Conservation (phyloP, 2,888 invertebrate species). For the Spilarctia lutea region DNA sequence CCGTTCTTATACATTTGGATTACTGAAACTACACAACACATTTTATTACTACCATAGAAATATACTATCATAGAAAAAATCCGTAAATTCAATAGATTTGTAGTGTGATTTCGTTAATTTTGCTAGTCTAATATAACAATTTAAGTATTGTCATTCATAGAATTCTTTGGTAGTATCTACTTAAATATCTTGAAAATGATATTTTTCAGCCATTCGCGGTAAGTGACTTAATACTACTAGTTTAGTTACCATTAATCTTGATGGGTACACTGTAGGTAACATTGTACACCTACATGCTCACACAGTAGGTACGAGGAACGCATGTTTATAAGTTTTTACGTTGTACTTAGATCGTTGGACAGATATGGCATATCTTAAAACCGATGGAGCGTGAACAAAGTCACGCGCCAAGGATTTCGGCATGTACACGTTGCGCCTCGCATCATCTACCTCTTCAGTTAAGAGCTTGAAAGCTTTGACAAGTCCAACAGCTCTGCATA, state of each 20-base stretch:
- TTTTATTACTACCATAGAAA: too few relatives aligned
- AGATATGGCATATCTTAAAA: conserved; percentile 76
- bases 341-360: conserved; percentile 70
- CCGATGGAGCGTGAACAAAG: conserved; percentile 80
- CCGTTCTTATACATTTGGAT: too few relatives aligned
- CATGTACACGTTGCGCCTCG: conserved; percentile 71
- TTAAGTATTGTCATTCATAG: not conserved
- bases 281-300: conserved; percentile 17
- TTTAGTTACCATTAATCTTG: not conserved
- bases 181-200: not conserved
- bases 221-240: not conserved
- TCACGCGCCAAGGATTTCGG: conserved; percentile 81
- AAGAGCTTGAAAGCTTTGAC: conserved; percentile 43
- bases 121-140: too few relatives aligned
- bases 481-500: conserved; percentile 21
- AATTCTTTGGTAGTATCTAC: not conserved
- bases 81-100: too few relatives aligned
- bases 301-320: conserved; percentile 60
- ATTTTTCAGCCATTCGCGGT: not conserved
- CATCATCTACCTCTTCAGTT: conserved; percentile 44
- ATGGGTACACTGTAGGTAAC: not conserved
- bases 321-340: conserved; percentile 64
- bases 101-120: too few relatives aligned
- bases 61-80: too few relatives aligned
- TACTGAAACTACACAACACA: too few relatives aligned